Base-by-base conservation (phyloP, 2,888 invertebrate genomes). In the Tricholauxania praeusta region DNA sequence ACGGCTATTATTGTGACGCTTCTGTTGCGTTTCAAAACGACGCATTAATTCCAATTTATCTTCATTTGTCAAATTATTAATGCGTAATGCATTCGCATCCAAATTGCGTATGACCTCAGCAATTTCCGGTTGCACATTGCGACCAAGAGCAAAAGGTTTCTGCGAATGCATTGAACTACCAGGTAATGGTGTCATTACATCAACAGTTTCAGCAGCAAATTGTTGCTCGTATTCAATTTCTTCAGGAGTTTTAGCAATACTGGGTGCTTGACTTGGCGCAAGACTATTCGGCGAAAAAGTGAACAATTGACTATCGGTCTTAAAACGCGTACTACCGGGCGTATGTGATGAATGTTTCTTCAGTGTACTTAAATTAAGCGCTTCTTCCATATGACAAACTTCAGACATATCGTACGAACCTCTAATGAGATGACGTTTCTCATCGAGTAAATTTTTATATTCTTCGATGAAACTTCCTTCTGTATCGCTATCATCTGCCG, bases 131-230 rank as follows among this genome's bases (percentile, higher is more conserved):
- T 83, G 83, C 72, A 79, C 62, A 72, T 76, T 80, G 63, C 82
- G 82, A n/a, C 80, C 78, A 57, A 73, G 73, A 17, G 72, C 74
- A 71, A 78, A 76, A 62, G 72, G 72, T 17, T 76, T 77, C 12
- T 73, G 70, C 62, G 57, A 51, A 19, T 73, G 59, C 12, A 65
- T 52, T 10, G 63, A 51, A 65, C 71, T 28, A 17, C 17, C 53
- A 32, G 82, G 85, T 76, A 84, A 76, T 22, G 84, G 86, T 28
- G 83, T 85, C 79, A 75, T 88, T 79, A 84, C 88, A 88, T 84
- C 91, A 86, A 74, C 85, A 79, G 76, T 89, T 88, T 86, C 84
- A 86, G 84, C 86, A 19, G 80, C 80, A 74, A 82, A 81, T 71
- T 80, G 82, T 4, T 81, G 81, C 72, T 84, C 86, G 62, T 85